Percentiles rank a stretch among this genome's conserved stretches.
Conservation (phyloP, 2,888 invertebrate species). For the Hirtodrosophila cameraria region DNA sequence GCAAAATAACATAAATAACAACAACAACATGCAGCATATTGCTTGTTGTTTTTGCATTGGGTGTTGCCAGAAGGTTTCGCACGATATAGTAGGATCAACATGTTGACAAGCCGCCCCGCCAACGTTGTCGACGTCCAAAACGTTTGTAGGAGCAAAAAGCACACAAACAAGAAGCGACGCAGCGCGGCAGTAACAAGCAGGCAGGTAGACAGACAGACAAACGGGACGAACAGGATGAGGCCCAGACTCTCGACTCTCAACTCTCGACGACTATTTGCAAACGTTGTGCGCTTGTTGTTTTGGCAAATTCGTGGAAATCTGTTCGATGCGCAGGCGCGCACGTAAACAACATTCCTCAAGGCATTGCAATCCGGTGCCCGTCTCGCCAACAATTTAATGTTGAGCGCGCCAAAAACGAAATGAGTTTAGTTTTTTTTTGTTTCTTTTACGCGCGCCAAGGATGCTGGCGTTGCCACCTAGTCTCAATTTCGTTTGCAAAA, state of each 20-base stretch:
- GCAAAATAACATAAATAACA: constrained; percentile 70
- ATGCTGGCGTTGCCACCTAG: constrained; percentile 40
- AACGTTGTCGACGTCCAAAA: constrained; percentile 4
- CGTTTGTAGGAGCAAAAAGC: constrained; percentile 65
- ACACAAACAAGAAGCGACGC: constrained; percentile 77
- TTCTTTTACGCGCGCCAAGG: constrained; percentile 36
- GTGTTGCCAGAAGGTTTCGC: constrained; percentile 72
- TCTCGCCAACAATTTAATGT: constrained; percentile 19
- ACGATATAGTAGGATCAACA: constrained; percentile 73
- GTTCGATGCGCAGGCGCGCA: constrained; percentile 73
- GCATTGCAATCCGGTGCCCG: constrained; percentile 58
- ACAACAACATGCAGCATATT: constrained; percentile 44
- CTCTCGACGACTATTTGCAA: constrained; percentile 34
- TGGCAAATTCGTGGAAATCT: constrained; percentile 65
- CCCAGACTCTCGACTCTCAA: constrained; percentile 46
- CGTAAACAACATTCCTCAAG: constrained; percentile 75
- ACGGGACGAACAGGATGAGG: constrained; percentile 74
- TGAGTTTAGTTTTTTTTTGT: constrained; percentile 14
- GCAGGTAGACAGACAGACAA: constrained; percentile 68
- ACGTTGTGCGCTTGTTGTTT: constrained; percentile 40
- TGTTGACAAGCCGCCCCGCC: constrained; percentile 63
- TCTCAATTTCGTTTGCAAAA: constrained; percentile 4
- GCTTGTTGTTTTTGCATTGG: constrained; percentile 57
- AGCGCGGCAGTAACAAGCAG: constrained; percentile 58
- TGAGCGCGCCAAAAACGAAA: constrained; percentile 67